phyloP scores from a whole-genome alignment of 2,113 vertebrate species.

The Poeciliopsis retropinna region DNA sequence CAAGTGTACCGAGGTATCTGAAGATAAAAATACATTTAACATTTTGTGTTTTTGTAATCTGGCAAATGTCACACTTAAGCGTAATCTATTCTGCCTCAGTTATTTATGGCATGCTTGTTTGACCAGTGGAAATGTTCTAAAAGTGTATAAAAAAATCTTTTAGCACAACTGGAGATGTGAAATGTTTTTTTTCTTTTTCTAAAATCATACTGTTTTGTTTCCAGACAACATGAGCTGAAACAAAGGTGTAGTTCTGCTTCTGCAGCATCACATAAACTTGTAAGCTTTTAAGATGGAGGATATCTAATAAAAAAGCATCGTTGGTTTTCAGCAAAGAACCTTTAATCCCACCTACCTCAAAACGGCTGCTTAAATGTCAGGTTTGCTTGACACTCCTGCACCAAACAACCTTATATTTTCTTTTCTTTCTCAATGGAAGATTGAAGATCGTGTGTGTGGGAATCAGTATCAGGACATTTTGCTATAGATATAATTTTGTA shows the following conservation, averaged over 20 bases:
- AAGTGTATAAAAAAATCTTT: neutral
- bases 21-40: too few relatives aligned
- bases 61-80: too few relatives aligned
- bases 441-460: neutral
- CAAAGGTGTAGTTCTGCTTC: neutral
- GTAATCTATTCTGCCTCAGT: neutral
- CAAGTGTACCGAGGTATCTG: too few relatives aligned
- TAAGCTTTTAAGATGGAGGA: neutral
- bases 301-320: neutral
- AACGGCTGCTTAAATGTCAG: neutral
- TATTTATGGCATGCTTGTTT: neutral
- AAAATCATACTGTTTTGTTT: neutral
- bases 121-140: neutral
- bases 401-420: neutral
- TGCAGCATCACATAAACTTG: neutral
- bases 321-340: neutral
- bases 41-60: too few relatives aligned
- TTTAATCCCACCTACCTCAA: neutral
- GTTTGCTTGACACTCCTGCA: neutral
- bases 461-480: neutral
- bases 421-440: neutral
- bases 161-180: too few relatives aligned
- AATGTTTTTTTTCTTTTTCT: too few relatives aligned
- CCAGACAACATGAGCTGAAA: neutral
- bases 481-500: neutral